Base-by-base conservation (phyloP, 2,113 vertebrate genomes). In the Mus pahari region DNA sequence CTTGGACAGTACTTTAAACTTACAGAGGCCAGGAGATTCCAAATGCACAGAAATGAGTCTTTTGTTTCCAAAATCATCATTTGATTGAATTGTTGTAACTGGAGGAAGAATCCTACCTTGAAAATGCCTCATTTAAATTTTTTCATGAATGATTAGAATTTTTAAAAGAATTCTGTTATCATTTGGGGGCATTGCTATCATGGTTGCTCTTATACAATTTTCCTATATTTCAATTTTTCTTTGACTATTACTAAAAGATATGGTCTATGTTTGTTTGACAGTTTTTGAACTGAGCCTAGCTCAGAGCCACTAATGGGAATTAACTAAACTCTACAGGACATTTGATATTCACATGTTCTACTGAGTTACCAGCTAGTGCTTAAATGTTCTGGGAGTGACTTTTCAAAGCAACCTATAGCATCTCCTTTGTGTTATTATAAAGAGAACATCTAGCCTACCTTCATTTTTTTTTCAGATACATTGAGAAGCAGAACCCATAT, bases 111-210 rank as follows among this genome's bases (percentile, higher is more conserved):
- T 77, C 53, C 5, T 3, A 71, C 10, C 60, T 90, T 68, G 60
- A 81, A 90, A 89, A 71, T 31, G 36, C 19, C n/a, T 87, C 58
- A 75, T 84, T 84, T 91, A 94, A 95, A 92, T 58, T 68, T 90
- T 77, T 70, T n/a, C 20, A 77, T 24, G 20, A 13, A 60, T 24
- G 68, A 31, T n/a, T 11, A 48, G 16, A 84, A 26, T 55, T 64
- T 68, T 66, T 82, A 66, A 12, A 95, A 73, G 14, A 39, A 31
- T 87, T 13, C 36, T 48, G 39, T 36, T 31, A 68, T 60, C 48
- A 81, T 11, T 91, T 77, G 50, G 66, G 50, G 82, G 64, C 50
- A 84, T 84, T 92, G 70, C 55, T 62, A 24, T 31, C n/a, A 19
- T 42, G 22, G 26, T n/a, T 94, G 42, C 33, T 94, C 71, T 70